Percentiles rank a stretch among this genome's conserved stretches.
Evolutionary conservation across 2,113 vertebrate species (phyloP).

Genomic region (Calidris pygmaea): DNA sequence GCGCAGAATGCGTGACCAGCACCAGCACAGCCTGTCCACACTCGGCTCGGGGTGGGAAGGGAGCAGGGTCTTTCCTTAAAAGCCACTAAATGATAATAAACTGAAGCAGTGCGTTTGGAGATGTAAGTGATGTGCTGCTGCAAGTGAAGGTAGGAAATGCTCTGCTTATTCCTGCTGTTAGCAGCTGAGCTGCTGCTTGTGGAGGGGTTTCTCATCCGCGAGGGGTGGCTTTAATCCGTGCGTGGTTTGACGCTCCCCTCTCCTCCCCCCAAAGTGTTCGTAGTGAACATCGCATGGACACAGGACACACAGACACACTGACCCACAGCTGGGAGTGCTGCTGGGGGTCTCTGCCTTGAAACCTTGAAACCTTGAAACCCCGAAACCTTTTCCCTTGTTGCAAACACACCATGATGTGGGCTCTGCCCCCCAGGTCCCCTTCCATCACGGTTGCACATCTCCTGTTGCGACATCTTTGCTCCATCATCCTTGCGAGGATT

Average conservation of each 20-base stretch:
- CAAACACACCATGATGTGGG: not conserved
- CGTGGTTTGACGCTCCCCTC: not conserved
- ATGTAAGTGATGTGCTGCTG: fast-evolving
- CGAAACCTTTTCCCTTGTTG: not conserved
- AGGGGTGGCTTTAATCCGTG: fast-evolving
- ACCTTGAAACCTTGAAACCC: not conserved
- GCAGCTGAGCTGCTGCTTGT: fast-evolving
- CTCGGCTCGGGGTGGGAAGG: not conserved
- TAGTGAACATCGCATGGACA: not conserved
- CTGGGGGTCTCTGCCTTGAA: not conserved
- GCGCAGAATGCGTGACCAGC: fast-evolving
- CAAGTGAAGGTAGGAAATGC: not conserved
- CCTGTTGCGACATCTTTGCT: not conserved
- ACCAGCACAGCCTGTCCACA: fast-evolving
- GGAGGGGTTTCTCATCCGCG: not conserved
- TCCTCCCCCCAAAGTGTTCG: fast-evolving
- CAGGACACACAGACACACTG: fast-evolving
- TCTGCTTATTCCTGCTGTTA: not conserved
- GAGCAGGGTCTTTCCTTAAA: not conserved
- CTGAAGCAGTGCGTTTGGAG: not conserved
- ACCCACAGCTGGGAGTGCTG: not conserved
- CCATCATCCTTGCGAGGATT: not conserved
- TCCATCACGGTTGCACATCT: not conserved
- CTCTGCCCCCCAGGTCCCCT: not conserved
- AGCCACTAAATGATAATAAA: not conserved